Conservation (phyloP, 2,113 vertebrate species). For the Ciconia maguari region DNA sequence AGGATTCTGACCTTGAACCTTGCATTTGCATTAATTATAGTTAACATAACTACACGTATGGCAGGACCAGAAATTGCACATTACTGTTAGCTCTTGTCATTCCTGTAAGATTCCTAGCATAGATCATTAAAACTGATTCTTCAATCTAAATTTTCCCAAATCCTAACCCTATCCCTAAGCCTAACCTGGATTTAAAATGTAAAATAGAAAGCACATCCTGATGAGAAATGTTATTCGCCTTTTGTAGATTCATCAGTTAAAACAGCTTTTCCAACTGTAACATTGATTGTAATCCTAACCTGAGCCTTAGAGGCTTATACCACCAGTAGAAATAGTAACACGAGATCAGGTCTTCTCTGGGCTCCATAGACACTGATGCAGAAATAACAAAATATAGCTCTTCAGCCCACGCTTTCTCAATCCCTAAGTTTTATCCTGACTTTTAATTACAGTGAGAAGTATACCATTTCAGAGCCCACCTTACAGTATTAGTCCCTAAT, state of each 20-base stretch:
- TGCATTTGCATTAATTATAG: neutral
- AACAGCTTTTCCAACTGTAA: neutral
- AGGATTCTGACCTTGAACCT: neutral
- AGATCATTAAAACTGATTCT: neutral
- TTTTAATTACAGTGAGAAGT: neutral
- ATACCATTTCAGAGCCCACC: neutral
- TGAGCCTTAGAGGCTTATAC: neutral
- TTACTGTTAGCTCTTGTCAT: neutral
- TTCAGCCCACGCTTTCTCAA: neutral
- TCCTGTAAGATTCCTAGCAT: neutral
- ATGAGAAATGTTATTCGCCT: neutral
- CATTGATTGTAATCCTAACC: neutral
- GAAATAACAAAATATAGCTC: neutral
- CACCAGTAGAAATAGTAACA: neutral
- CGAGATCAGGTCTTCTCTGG: neutral
- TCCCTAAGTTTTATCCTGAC: neutral
- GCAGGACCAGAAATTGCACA: neutral
- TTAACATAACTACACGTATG: neutral
- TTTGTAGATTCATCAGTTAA: neutral
- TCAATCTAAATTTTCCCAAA: neutral
- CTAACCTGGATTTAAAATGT: neutral
- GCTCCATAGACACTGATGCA: neutral
- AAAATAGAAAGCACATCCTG: neutral
- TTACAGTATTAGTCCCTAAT: neutral
- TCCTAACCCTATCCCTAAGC: neutral